Percentiles rank a stretch among this genome's conserved stretches.
Evolutionary conservation across 2,113 vertebrate genomes (phyloP).

Genomic region (Cyanoderma ruficeps): DNA sequence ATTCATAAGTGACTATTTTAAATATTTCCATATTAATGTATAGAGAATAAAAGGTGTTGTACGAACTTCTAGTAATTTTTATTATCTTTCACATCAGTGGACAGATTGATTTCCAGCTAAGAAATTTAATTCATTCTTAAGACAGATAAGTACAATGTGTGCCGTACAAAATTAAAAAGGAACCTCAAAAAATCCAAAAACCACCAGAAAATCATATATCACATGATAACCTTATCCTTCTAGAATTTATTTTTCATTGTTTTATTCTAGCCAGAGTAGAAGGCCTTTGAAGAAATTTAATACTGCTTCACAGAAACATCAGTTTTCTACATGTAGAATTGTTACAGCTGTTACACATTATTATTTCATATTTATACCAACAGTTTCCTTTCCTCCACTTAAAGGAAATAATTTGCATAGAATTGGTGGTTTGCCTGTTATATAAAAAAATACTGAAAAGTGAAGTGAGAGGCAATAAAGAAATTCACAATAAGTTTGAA

Average conservation of each 20-base stretch:
- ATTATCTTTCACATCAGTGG: neutral
- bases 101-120: neutral
- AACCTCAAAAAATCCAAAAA: neutral
- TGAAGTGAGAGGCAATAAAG: neutral
- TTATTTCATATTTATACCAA: neutral
- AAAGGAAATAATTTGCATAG: neutral
- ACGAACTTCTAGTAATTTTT: neutral
- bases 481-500: neutral
- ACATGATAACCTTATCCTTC: neutral
- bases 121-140: neutral
- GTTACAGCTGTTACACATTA: neutral
- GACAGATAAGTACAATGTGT: neutral
- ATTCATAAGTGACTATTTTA: neutral
- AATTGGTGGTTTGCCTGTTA: neutral
- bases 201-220: accelerated
- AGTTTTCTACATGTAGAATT: neutral
- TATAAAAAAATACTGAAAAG: neutral
- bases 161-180: neutral
- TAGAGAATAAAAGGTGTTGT: neutral
- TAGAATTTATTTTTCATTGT: neutral
- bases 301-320: neutral
- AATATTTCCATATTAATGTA: neutral
- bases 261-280: neutral
- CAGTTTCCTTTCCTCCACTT: neutral
- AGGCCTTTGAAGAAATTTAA: neutral